Evolutionary conservation across 2,113 vertebrate species (phyloP).

Genomic region (Gallinago undulata): DNA sequence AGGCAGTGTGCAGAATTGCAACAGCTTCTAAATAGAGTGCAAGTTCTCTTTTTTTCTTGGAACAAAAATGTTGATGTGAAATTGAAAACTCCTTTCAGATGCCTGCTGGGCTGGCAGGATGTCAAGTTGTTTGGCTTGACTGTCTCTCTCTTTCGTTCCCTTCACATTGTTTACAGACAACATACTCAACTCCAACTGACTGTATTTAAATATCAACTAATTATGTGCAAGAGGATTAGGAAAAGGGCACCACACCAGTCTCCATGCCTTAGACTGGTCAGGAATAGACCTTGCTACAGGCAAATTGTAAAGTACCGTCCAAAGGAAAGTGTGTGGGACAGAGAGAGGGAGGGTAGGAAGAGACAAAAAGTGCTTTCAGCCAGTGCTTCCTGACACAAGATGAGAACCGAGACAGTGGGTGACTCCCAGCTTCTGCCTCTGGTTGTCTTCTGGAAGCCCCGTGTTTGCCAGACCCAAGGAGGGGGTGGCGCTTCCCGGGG

Average conservation of each 20-base stretch:
- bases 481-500: background rate
- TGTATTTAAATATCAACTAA: conserved; percentile 17
- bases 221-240: background rate
- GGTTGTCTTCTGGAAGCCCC: background rate
- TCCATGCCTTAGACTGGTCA: background rate
- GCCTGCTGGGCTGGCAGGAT: conserved; percentile 12
- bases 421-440: background rate
- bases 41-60: conserved; percentile 41
- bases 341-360: background rate
- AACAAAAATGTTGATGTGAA: conserved; percentile 45
- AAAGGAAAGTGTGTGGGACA: background rate
- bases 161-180: conserved; percentile 39
- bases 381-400: background rate
- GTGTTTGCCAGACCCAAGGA: background rate
- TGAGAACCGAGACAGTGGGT: background rate
- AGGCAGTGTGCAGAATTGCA: background rate
- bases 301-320: background rate
- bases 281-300: background rate
- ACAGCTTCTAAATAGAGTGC: background rate
- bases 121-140: conserved; percentile 3
- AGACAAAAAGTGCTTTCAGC: background rate
- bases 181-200: background rate
- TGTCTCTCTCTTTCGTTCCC: background rate
- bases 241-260: background rate
- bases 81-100: conserved; percentile 43